Conservation (phyloP, 2,888 invertebrate genomes). For the Abrostola tripartita region DNA sequence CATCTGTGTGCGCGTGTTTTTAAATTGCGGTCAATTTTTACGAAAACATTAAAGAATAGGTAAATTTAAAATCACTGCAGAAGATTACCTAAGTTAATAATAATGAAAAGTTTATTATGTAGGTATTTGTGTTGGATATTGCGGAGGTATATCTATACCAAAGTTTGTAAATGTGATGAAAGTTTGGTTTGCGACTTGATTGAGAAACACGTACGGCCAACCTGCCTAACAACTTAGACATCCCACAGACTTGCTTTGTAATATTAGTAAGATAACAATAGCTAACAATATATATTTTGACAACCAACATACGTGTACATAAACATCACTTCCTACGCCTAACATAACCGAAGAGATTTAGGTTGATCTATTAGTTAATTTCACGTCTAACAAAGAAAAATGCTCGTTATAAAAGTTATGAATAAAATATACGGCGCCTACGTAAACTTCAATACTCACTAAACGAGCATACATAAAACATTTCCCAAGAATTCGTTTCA, state of each 20-base stretch:
- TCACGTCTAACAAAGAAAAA: conserved; percentile 15
- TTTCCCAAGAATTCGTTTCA: conserved; percentile 50
- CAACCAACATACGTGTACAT: conserved; percentile 7
- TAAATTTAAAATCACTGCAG: no score
- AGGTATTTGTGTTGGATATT: no score
- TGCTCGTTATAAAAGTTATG: conserved; percentile 14
- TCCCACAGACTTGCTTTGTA: no score
- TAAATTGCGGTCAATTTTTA: no score
- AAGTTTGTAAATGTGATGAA: no score
- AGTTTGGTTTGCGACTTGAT: background rate
- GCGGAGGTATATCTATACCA: no score
- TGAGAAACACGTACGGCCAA: background rate
- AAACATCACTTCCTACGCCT: conserved; percentile 5
- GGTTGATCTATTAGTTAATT: conserved; percentile 11
- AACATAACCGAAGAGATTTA: conserved; percentile 3
- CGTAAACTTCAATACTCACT: conserved; percentile 45
- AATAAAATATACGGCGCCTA: conserved; percentile 22
- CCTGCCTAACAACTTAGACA: no score
- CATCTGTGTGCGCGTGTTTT: no score
- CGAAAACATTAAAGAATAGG: no score
- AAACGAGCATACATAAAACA: conserved; percentile 62
- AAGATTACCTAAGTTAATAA: no score
- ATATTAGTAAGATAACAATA: background rate
- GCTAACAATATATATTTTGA: background rate
- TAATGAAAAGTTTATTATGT: no score